Evolutionary conservation across 2,797 vertebrate genomes (phyloP), one percentile per base, ranked within the genome.

Genomic region (Pseudocheirus occidentalis): DNA sequence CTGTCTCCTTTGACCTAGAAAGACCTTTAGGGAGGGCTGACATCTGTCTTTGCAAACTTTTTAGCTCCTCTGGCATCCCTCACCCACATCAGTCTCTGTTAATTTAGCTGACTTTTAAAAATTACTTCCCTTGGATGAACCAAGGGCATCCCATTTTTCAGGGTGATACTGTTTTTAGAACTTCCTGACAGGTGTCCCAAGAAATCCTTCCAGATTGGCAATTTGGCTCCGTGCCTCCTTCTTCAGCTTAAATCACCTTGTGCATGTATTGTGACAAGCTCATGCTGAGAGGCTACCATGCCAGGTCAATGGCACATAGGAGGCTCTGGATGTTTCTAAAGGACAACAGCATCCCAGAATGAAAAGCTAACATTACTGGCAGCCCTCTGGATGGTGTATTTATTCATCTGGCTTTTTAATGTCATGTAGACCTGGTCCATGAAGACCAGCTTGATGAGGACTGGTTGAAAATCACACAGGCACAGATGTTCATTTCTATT

Each of bases 1-100:
- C 2, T 31, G 27, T 94, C 50, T 95, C 57, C 95, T 97, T 94
- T 96, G 91, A 95, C 91, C 54, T 55, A n/a, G 52, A 93, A 95
- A 66, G n/a, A 28, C 53, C 54, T 94, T 96, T 91, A 93, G 92
- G 34, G 59, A 94, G 40, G 73, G 91, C 2, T 94, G 56, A 16
- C 92, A 94, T 96, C 91, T 91, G 95, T 58, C 94, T 66, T 92
- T 31, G 91, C 55, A 87, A 50, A 95, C 55, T 24, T 27, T 18
- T 52, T 59, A 54, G 50, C 87, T 31, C 93, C 73, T 54, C n/a
- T 1, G 13, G 73, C 73, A 46, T 40, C 21, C 73, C 73, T 81
- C 21, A 81, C 7, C 40, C 21, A 27, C 73, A 81, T 81, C 40
- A 95, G 87, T 94, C 46, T 24, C 7, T 54, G n/a, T 54, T 89